Percentiles rank a stretch among this genome's conserved stretches.
Conservation (phyloP, 2,888 invertebrate genomes). For the Drosophila macrothrix region DNA sequence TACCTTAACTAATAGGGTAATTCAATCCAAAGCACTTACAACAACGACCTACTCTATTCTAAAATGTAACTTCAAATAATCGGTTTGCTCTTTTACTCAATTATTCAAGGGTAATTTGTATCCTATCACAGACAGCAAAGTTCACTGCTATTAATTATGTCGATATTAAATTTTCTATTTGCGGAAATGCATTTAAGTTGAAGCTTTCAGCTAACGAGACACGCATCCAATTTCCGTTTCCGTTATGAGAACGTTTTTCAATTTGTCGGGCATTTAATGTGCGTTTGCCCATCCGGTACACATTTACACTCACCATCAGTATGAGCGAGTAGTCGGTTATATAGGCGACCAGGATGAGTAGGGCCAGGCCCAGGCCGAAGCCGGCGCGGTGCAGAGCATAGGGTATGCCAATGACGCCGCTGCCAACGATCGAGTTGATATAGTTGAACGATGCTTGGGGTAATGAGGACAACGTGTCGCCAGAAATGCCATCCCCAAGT, state of each 20-base stretch:
- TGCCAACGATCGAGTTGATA: constrained; percentile 94
- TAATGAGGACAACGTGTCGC: constrained; percentile 88
- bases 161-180: constrained; percentile 39
- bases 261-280: constrained; percentile 26
- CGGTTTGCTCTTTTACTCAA: not conserved
- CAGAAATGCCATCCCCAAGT: constrained; percentile 62
- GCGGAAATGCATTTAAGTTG: constrained; percentile 47
- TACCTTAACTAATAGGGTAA: not conserved
- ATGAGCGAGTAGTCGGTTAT: constrained; percentile 93
- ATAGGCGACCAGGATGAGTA: constrained; percentile 90
- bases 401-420: constrained; percentile 94
- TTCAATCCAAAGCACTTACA: not conserved
- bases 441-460: constrained; percentile 94
- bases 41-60: not conserved
- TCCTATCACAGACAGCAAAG: not conserved
- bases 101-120: not conserved
- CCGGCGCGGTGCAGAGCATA: constrained; percentile 93
- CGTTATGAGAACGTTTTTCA: constrained; percentile 40
- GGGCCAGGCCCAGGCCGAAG: constrained; percentile 90
- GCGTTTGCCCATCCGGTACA: not conserved
- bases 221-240: constrained; percentile 60
- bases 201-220: constrained; percentile 21
- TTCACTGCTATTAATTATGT: constrained; percentile 49
- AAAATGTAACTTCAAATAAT: not conserved
- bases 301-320: constrained; percentile 88